Evolutionary conservation across 2,113 vertebrate species (phyloP).

Genomic region (Balaenoptera acutorostrata): DNA sequence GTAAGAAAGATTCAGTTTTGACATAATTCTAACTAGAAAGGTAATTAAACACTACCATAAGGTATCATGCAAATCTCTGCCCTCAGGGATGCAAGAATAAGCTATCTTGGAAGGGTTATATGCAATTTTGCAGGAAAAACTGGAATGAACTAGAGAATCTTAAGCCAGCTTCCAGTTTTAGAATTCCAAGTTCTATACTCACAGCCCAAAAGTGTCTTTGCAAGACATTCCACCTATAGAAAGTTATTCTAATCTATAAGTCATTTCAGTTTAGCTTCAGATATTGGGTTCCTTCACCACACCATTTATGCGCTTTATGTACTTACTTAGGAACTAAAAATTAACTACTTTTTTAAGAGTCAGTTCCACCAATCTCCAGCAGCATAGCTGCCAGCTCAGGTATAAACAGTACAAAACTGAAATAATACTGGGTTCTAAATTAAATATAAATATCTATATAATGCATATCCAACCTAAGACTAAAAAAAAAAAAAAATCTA

Average conservation of each 20-base stretch:
- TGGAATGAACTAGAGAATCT: background rate
- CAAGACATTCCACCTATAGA: background rate
- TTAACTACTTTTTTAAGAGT: background rate
- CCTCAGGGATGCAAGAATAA: background rate
- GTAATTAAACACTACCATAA: constrained; percentile 27
- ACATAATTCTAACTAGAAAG: constrained; percentile 39
- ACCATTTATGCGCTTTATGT: background rate
- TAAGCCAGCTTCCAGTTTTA: constrained; percentile 12
- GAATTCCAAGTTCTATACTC: constrained; percentile 21
- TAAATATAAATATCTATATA: background rate
- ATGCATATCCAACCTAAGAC: background rate
- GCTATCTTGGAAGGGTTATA: background rate
- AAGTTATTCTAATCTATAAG: background rate
- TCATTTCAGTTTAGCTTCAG: background rate
- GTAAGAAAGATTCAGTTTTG: constrained; percentile 17
- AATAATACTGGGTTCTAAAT: background rate
- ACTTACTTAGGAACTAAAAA: background rate
- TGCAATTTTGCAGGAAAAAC: background rate
- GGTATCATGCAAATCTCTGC: background rate
- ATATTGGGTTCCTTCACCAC: background rate
- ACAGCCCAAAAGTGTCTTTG: background rate
- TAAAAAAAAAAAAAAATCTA: background rate
- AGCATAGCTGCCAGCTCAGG: background rate
- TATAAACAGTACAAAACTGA: constrained; percentile 10
- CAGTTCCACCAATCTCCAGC: background rate